Base-by-base conservation (phyloP, 2,888 invertebrate genomes). In the Malacosoma neustria region DNA sequence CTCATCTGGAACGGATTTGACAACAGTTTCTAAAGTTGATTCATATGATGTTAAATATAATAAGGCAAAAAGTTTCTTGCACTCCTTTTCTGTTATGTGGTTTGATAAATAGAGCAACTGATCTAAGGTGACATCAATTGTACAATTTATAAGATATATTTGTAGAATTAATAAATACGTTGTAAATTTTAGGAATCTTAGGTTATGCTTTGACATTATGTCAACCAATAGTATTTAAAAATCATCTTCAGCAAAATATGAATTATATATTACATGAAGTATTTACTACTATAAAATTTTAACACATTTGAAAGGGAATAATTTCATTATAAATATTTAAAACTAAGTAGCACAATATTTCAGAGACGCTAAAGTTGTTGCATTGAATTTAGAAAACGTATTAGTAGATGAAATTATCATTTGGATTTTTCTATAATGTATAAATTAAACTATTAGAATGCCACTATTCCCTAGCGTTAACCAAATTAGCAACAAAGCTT, bases 31-130 rank as follows among this genome's bases (percentile, higher is more conserved):
- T 33, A 65, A 33, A 34, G 35, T 32, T 1, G 32, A 11, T 14
- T 68, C 51, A 40, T 67, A 65, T 1, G 63, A 49, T 11, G 45
- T 32, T 48, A 87, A 89, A 65, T 89, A 88, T 37, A 90, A 76
- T 7, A 88, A 84, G 11, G 89, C 88, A 9, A 89, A 75, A 1
- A 91, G 72, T 47, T 69, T 68, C 33, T 87, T 75, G 52, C 91
- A 91, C 65, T 91, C 89, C 48, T 75, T 68, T 6, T 60, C 56
- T 35, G 87, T 80, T 45, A 91, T 62, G 56, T 87, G 88, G 38
- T 86, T 80, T 13, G 90, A 86, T 38, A 91, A 51, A 53, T 90
- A 89, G 42, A 54, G 40, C 40, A 68, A 70, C 41, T 74, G 62
- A 31, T 51, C 35, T 38, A 52, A 34, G 43, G 57, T 57, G 38